Evolutionary conservation across 2,888 invertebrate species (phyloP).

Genomic region (Eucera pruinosa): DNA sequence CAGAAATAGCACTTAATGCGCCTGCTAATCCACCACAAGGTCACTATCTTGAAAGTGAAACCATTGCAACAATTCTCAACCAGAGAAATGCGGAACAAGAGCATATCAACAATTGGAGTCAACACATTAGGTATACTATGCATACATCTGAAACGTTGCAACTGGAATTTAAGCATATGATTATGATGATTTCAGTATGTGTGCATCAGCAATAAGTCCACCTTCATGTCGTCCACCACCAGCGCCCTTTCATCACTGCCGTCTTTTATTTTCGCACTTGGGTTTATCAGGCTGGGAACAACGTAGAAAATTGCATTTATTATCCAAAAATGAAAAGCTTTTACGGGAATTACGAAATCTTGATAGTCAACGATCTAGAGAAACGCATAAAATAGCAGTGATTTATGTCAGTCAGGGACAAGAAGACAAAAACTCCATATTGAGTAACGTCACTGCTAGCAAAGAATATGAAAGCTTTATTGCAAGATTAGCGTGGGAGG

Average conservation of each 20-base stretch:
- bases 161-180: not conserved
- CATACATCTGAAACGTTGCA: not conserved
- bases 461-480: slow-evolving; percentile 95
- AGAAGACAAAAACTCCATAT: slow-evolving; percentile 97
- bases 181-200: slow-evolving; percentile 80
- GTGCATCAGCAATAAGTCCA: slow-evolving; percentile 85
- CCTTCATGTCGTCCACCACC: slow-evolving; percentile 85
- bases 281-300: slow-evolving; percentile 96
- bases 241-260: slow-evolving; percentile 92
- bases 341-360: slow-evolving; percentile 96
- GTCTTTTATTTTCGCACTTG: slow-evolving; percentile 95
- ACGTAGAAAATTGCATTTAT: slow-evolving; percentile 92
- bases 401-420: slow-evolving; percentile 99
- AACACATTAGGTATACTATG: slow-evolving; percentile 76
- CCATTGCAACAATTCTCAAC: slow-evolving; percentile 93
- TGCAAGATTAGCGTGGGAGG: slow-evolving; percentile 91
- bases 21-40: slow-evolving; percentile 91
- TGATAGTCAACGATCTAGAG: slow-evolving; percentile 95
- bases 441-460: slow-evolving; percentile 96
- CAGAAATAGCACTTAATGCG: slow-evolving; percentile 88
- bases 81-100: slow-evolving; percentile 94
- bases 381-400: slow-evolving; percentile 98
- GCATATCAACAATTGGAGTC: slow-evolving; percentile 85
- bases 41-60: slow-evolving; percentile 92
- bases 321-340: slow-evolving; percentile 95